Base-by-base conservation (phyloP, 2,888 invertebrate species). In the Coelogynopora nodosa region DNA sequence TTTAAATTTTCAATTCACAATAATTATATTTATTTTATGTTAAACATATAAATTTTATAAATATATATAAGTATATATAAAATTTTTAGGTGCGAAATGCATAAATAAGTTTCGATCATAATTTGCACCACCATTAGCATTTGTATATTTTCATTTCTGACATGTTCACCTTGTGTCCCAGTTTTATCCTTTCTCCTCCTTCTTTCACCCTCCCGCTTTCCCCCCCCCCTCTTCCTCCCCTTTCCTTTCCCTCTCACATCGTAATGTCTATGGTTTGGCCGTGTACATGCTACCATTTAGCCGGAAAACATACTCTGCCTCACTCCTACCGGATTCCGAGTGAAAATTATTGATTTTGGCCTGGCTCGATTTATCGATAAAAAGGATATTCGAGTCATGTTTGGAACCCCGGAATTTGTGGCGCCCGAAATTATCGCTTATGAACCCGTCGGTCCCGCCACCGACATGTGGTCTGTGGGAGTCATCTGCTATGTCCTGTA, bases 391-490 rank as follows among this genome's bases (percentile, higher is more conserved):
- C 90, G 93, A 88, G 96, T 98, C 0, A 93, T 98, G 85, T 98
- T 97, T 91, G 99, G 98, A 0, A 99, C 99, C 0, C 98, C 98
- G 0, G 99, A 99, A 93, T 99, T 99, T 91, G 97, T 98, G 84
- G 97, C 98, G 0, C 98, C 98, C 0, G 98, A 99, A 94, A 97
- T 98, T 30, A 97, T 99, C 67, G 98, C 98, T 93, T 99, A 98
- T 92, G 98, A 99, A 91, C 95, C 95, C 90, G 97, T 99, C 90
- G 95, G 96, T 87, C 97, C 95, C 90, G 95, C 95, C 5, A 97
- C 98, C 0, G 99, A 99, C 91, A 97, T 98, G 97, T 98, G 98
- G 98, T 97, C 97, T 86, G 95, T 99, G 29, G 98, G 98, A 80
- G 98, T 99, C 88, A 97, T 99, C 90, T 96, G 96, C 91, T 98